These are phyloP conservation scores for Nephotettix cincticeps DNA, from an alignment of 1,140 invertebrate genomes.

Conservation along the genomic window DNA sequence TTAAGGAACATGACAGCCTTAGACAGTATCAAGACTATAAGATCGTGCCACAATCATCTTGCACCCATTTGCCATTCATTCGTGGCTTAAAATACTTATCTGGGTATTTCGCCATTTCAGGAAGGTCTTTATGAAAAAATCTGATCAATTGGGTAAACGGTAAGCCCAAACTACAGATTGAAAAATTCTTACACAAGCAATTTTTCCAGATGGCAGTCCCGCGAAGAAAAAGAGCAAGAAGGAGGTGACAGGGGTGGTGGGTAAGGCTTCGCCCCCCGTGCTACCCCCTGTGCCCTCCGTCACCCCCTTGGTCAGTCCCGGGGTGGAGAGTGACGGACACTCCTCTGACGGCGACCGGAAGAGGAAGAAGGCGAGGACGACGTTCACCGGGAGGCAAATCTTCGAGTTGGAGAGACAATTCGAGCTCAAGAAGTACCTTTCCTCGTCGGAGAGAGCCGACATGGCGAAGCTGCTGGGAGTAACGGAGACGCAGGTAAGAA, in stretches of 20 bases:
- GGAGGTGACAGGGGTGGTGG: background rate
- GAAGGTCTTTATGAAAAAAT: too few species aligned
- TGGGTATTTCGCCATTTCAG: too few species aligned
- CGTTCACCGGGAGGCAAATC: constrained; percentile 93
- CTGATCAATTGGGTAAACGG: too few species aligned
- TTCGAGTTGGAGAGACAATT: constrained; percentile 96
- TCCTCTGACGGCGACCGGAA: constrained; percentile 60
- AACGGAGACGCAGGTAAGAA: constrained; percentile 95
- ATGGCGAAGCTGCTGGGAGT: constrained; percentile 92
- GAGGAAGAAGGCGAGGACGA: constrained; percentile 93
- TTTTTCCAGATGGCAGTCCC: constrained; percentile 21
- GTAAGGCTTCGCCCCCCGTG: background rate
- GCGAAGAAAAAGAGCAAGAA: constrained; percentile 25
- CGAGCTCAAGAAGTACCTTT: constrained; percentile 94
- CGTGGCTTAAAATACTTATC: too few species aligned
- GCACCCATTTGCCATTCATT: too few species aligned
- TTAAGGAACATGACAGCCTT: too few species aligned
- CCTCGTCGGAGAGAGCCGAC: constrained; percentile 90
- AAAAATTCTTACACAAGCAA: too few species aligned
- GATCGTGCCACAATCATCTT: too few species aligned
- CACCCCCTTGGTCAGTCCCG: constrained; percentile 5
- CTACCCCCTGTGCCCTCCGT: constrained; percentile 8
- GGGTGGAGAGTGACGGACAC: constrained; percentile 13
- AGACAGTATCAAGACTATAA: too few species aligned
- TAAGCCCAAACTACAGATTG: too few species aligned